A percentile compares a stretch with the other conserved stretches of the same genome.
Conservation (phyloP, 2,113 vertebrate species). For the Acrocephalus arundinaceus region DNA sequence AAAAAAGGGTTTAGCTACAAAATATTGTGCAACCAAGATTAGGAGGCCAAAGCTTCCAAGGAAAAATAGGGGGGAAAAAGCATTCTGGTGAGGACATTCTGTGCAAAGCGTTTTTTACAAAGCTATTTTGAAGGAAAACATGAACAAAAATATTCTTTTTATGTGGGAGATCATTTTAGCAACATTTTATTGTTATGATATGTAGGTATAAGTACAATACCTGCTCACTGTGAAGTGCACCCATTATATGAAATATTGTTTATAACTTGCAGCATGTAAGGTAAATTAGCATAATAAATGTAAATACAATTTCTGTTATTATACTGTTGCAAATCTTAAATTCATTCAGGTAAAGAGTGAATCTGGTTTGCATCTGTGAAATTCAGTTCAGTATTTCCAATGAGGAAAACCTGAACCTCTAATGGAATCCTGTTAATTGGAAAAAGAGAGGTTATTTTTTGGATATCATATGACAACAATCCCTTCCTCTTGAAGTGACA, state of each 20-base stretch:
- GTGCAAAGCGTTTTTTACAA: fast-evolving
- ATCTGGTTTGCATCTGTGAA: not conserved
- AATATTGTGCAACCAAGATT: not conserved
- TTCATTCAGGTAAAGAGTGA: not conserved
- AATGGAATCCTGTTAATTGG: not conserved
- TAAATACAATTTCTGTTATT: not conserved
- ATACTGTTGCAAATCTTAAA: not conserved
- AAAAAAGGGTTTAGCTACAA: not conserved
- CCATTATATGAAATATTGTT: not conserved
- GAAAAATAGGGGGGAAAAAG: fast-evolving
- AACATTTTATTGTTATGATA: not conserved
- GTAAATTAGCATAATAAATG: not conserved
- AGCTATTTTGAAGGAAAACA: not conserved
- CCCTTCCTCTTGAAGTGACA: not conserved
- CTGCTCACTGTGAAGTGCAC: not conserved
- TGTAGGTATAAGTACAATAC: not conserved
- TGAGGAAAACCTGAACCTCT: not conserved
- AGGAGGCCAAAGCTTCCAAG: not conserved
- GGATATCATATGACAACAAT: not conserved
- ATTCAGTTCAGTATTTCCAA: not conserved
- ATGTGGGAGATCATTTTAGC: not conserved
- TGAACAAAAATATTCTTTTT: not conserved
- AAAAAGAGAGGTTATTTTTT: constrained; percentile 4
- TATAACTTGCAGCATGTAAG: not conserved
- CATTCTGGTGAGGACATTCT: fast-evolving